Evolutionary conservation across 2,797 vertebrate species (phyloP), one percentile per base, ranked within the genome.

Genomic region (Tenualosa ilisha): DNA sequence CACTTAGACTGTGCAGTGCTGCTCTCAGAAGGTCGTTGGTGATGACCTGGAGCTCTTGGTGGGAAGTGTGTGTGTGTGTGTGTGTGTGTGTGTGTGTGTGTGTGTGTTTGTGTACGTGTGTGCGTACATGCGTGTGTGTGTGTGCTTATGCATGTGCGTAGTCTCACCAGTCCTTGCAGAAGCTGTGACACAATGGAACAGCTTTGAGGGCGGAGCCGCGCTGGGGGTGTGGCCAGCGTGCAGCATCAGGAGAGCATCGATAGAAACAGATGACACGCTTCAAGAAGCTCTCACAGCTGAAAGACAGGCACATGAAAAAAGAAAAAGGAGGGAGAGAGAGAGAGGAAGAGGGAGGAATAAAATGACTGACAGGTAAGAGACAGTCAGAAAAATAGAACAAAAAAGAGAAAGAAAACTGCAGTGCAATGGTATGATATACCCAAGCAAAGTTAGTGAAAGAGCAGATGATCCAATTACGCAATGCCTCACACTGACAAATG

Each of bases 161-260:
- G 49, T 61, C 93, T 92, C 85, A 98, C 97, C 97, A 97, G 85
- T 95, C 92, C 82, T 95, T 92, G 90, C 97, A 98, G 94, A 97
- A 96, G 91, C 94, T 95, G 46, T 92, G 88, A 91, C 97, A 98
- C 81, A 98, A 95, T 0, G 96, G 96, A 87, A 96, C 95, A 0
- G 93, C 95, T 89, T 94, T 94, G 90, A 95, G 92, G 89, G 92
- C 92, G 0, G 93, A 91, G 91, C 88, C 88, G 13, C 87, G 91
- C 4, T 90, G 91, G 12, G 94, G 94, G 84, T 93, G 95, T 84
- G 94, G 91, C 95, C 94, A 97, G 81, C 92, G 94, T 0, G 93
- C 93, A 0, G 95, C 94, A 0, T 96, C 92, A 0, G 96, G 96
- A 84, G 96, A 97, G 90, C 96, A 97, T 86, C 92, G 95, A 88